Conservation (phyloP, 2,888 invertebrate genomes). For the Ophioninae sp. region DNA sequence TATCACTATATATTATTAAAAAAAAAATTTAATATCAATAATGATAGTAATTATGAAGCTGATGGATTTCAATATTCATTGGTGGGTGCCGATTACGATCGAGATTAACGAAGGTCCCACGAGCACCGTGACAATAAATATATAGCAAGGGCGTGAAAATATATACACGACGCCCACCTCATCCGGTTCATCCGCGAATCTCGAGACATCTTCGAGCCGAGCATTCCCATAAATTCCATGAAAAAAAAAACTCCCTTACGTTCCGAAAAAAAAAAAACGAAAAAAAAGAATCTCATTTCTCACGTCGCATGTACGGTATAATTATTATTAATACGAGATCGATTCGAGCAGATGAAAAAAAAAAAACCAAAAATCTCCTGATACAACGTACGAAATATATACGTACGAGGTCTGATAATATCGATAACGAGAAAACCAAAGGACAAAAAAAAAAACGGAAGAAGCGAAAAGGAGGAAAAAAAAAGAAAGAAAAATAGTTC, state of each 20-base stretch:
- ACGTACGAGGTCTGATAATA: constrained; percentile 45
- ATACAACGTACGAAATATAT: neutral
- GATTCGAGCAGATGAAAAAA: constrained; percentile 1
- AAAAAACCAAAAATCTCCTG: constrained; percentile 4
- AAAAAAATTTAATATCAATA: neutral
- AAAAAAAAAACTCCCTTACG: neutral
- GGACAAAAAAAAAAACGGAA: too few relatives aligned
- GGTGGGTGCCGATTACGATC: neutral
- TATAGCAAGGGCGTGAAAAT: constrained; percentile 1
- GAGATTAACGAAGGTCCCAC: constrained; percentile 22
- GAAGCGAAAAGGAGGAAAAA: too few relatives aligned
- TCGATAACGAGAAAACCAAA: constrained; percentile 42
- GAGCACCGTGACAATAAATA: neutral
- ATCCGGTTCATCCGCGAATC: constrained; percentile 16
- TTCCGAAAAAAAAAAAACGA: neutral
- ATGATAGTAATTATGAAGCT: too few relatives aligned
- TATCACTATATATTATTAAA: neutral
- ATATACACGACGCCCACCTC: constrained; percentile 39
- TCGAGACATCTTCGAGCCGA: neutral
- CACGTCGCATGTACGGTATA: constrained; percentile 15
- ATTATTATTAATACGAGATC: constrained; percentile 44
- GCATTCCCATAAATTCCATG: neutral
- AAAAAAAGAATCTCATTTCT: constrained; percentile 16
- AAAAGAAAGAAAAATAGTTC: constrained; percentile 25
- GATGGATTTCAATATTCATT: too few relatives aligned